These are phyloP conservation scores for Silurus glanis DNA, from an alignment of 2,113 vertebrate genomes.

Conservation along the genomic window DNA sequence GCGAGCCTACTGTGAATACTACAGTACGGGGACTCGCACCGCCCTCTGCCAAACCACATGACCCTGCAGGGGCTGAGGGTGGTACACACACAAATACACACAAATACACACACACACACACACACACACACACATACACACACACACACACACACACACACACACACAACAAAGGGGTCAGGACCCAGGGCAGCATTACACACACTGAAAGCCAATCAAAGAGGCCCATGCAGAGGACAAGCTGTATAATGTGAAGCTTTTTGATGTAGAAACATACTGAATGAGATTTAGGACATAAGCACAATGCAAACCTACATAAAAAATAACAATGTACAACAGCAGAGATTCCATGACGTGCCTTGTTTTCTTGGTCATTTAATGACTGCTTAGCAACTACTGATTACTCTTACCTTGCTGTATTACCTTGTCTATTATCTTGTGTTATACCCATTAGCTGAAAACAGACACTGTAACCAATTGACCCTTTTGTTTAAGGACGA, in stretches of 20 bases:
- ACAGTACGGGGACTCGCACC: constrained; percentile 80
- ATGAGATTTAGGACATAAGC: background rate
- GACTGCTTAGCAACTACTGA: background rate
- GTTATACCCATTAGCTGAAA: background rate
- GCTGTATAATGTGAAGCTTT: constrained; percentile 12
- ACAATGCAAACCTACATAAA: constrained; percentile 6
- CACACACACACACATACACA: background rate
- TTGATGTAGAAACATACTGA: constrained; percentile 1
- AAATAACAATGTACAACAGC: background rate
- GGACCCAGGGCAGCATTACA: constrained; percentile 40
- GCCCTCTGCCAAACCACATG: constrained; percentile 68
- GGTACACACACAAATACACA: constrained; percentile 7
- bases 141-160: constrained; percentile 16
- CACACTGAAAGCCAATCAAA: constrained; percentile 31
- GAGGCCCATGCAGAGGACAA: constrained; percentile 32
- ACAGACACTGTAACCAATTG: background rate
- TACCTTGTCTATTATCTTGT: no score
- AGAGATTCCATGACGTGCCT: background rate
- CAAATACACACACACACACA: background rate
- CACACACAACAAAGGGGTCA: constrained; percentile 15
- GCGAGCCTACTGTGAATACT: constrained; percentile 95
- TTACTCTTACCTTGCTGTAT: background rate
- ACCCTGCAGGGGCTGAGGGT: constrained; percentile 79
- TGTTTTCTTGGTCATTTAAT: background rate
- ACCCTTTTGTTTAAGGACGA: background rate